Evolutionary conservation across 2,888 invertebrate species (phyloP).

Genomic region (Mamestra brassicae): DNA sequence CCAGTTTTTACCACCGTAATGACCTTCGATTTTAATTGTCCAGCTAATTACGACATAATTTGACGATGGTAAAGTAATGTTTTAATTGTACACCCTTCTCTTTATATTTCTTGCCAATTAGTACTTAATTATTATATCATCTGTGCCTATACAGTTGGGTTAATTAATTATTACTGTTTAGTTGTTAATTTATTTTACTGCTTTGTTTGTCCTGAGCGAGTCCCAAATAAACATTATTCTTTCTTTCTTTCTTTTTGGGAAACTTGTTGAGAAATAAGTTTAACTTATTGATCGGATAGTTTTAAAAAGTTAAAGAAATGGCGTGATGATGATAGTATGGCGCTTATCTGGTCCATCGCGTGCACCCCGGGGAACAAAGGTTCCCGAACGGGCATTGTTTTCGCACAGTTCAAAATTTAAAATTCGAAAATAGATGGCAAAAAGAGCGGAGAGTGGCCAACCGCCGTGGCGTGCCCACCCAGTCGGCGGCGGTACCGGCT

Average conservation of each 20-base stretch:
- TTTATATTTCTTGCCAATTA: slow-evolving; percentile 82
- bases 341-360: slow-evolving; percentile 70
- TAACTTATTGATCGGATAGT: not conserved
- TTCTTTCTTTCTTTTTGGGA: not conserved
- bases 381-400: slow-evolving; percentile 73
- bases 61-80: slow-evolving; percentile 86
- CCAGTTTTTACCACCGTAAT: slow-evolving; percentile 85
- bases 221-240: too few relatives aligned
- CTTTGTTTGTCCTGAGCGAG: too few relatives aligned
- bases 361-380: slow-evolving; percentile 68
- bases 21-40: slow-evolving; percentile 88
- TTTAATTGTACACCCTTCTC: slow-evolving; percentile 87
- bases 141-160: slow-evolving; percentile 62
- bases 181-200: too few relatives aligned
- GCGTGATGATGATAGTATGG: slow-evolving; percentile 72
- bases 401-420: slow-evolving; percentile 78
- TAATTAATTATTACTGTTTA: too few relatives aligned
- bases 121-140: slow-evolving; percentile 84
- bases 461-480: slow-evolving; percentile 87
- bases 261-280: slow-evolving; percentile 1
- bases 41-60: slow-evolving; percentile 88
- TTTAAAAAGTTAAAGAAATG: slow-evolving; percentile 47
- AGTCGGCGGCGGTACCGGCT: slow-evolving; percentile 81
- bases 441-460: slow-evolving; percentile 81
- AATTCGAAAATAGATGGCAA: slow-evolving; percentile 84